Percentiles rank a stretch among this genome's conserved stretches.
Evolutionary conservation across 2,113 vertebrate species (phyloP).

Genomic region (Stercorarius parasiticus): DNA sequence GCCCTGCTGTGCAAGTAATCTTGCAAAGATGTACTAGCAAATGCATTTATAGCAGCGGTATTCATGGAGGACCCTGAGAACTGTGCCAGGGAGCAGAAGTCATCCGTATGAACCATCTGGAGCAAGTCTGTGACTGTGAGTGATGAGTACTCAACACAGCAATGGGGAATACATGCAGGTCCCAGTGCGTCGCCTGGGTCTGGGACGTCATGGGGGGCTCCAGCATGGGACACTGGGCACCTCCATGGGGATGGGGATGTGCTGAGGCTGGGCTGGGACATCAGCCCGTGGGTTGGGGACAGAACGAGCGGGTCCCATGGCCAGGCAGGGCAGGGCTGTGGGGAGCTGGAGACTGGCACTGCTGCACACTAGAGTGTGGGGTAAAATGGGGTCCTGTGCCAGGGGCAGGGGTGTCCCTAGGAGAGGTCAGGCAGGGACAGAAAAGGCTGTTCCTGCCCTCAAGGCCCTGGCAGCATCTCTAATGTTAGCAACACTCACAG

Average conservation of each 20-base stretch:
- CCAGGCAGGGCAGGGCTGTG: background rate
- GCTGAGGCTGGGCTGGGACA: background rate
- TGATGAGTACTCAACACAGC: background rate
- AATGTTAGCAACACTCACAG: background rate
- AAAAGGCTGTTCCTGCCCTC: background rate
- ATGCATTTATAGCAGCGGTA: background rate
- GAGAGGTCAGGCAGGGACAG: background rate
- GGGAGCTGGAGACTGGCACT: background rate
- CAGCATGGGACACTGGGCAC: background rate
- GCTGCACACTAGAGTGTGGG: background rate
- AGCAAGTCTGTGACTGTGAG: background rate
- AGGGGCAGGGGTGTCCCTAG: background rate
- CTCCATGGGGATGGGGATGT: background rate
- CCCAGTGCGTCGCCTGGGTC: background rate
- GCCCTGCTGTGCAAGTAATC: background rate
- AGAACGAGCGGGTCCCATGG: background rate
- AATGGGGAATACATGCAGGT: background rate
- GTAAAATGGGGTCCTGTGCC: background rate
- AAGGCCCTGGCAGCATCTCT: background rate
- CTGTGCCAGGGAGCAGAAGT: background rate
- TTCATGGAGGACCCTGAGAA: background rate
- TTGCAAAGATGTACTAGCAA: background rate
- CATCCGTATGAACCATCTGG: background rate
- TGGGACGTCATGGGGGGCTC: rapidly evolving
- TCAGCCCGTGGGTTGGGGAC: rapidly evolving